Conservation (phyloP, 2,888 invertebrate genomes). For the Heliconius cydno region DNA sequence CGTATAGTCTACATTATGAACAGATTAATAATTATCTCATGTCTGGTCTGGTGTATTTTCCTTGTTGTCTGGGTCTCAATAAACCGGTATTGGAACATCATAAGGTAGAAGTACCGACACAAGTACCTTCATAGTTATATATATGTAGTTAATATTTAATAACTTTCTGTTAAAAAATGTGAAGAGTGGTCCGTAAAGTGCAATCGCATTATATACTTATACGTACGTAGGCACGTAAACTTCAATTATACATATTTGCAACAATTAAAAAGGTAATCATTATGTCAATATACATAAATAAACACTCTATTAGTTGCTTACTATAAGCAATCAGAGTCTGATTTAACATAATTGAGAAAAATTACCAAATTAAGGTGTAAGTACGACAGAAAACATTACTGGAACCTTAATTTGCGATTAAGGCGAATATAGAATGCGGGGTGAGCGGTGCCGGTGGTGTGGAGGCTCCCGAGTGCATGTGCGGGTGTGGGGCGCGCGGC, state of each 20-base stretch:
- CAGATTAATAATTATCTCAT: conserved; percentile 35
- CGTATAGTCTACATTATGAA: conserved; percentile 36
- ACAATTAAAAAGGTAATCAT: not conserved
- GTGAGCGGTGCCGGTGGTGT: conserved; percentile 80
- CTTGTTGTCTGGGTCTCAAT: conserved; percentile 42
- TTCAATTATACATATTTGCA: not conserved
- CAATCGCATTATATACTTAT: not conserved
- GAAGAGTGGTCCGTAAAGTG: not conserved
- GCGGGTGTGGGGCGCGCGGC: conserved; percentile 61
- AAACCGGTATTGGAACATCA: conserved; percentile 33
- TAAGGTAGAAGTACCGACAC: not conserved
- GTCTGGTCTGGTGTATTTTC: conserved; percentile 43
- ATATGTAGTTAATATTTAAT: not conserved
- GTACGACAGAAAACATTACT: conserved; percentile 80
- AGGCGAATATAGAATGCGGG: conserved; percentile 82
- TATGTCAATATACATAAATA: not conserved
- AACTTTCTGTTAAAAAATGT: not conserved
- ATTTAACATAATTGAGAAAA: conserved; percentile 61
- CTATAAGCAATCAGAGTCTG: not conserved
- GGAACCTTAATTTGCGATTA: conserved; percentile 82
- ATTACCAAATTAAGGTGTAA: conserved; percentile 78
- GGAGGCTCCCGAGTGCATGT: conserved; percentile 80
- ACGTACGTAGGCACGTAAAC: too few relatives aligned
- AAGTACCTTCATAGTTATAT: not conserved
- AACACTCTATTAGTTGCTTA: not conserved